These are phyloP conservation scores for Gonocerus acuteangulatus DNA, from an alignment of 2,888 invertebrate genomes.

Conservation along the genomic window DNA sequence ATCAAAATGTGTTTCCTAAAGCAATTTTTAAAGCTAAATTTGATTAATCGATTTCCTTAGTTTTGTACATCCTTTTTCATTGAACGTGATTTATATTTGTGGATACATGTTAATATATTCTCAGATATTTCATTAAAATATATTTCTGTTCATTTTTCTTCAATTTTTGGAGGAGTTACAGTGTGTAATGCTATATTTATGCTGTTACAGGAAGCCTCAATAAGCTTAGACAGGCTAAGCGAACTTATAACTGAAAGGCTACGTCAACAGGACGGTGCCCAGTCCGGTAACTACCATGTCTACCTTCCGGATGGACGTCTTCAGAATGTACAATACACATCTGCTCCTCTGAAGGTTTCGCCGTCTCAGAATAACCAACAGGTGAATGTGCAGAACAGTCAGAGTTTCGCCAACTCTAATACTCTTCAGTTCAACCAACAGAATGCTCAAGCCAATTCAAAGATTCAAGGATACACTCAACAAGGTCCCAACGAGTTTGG, in stretches of 20 bases:
- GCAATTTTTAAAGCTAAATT: too few species aligned
- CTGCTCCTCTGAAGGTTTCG: conserved; percentile 26
- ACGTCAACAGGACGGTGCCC: conserved; percentile 24
- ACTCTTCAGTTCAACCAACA: conserved; percentile 13
- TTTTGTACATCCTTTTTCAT: too few species aligned
- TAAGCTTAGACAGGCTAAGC: conserved; percentile 24
- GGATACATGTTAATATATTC: too few species aligned
- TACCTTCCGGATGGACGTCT: conserved; percentile 31
- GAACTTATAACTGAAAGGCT: conserved; percentile 26
- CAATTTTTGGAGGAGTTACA: too few species aligned
- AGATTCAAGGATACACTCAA: background rate
- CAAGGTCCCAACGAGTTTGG: background rate
- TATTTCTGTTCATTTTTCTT: too few species aligned
- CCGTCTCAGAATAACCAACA: conserved; percentile 5
- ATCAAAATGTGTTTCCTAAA: too few species aligned
- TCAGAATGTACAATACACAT: conserved; percentile 28
- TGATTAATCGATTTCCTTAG: too few species aligned
- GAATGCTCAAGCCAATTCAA: conserved; percentile 5
- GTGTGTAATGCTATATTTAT: too few species aligned
- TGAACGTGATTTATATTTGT: too few species aligned
- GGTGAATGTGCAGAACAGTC: conserved; percentile 7
- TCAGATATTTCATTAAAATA: too few species aligned
- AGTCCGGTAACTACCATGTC: conserved; percentile 29
- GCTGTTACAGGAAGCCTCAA: conserved; percentile 7
- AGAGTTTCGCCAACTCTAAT: conserved; percentile 7